Conservation (phyloP, 2,113 vertebrate genomes). For the Calonectris borealis region DNA sequence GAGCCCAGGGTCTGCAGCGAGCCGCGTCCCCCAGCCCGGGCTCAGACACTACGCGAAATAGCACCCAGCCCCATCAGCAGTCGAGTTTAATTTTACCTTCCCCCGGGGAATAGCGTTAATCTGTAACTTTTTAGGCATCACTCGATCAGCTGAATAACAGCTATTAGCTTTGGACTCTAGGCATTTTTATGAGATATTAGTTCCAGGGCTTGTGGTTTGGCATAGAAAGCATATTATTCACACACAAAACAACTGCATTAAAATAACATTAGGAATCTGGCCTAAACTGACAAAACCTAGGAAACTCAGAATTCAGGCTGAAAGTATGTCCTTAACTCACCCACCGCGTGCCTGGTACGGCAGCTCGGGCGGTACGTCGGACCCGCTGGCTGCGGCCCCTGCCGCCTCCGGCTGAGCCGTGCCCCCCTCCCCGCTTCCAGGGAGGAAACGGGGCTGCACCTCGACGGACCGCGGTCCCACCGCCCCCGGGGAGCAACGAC, state of each 20-base stretch:
- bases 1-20: neutral
- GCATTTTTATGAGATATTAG: slow-evolving; percentile 79
- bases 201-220: slow-evolving; percentile 82
- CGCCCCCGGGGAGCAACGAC: fast-evolving
- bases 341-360: neutral
- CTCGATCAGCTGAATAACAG: slow-evolving; percentile 65
- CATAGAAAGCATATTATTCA: slow-evolving; percentile 73
- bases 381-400: neutral
- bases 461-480: fast-evolving
- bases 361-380: neutral
- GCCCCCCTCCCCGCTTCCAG: neutral
- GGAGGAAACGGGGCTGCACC: neutral
- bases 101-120: slow-evolving; percentile 10
- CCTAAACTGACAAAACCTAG: slow-evolving; percentile 71
- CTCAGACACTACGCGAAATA: neutral
- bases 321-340: slow-evolving; percentile 75
- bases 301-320: slow-evolving; percentile 66
- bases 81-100: neutral
- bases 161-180: slow-evolving; percentile 75
- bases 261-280: slow-evolving; percentile 79
- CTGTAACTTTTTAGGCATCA: slow-evolving; percentile 56
- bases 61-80: neutral
- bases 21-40: neutral
- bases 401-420: neutral
- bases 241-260: slow-evolving; percentile 79